These are phyloP conservation scores for Myopa testacea DNA, from an alignment of 2,888 invertebrate species.

Conservation along the genomic window DNA sequence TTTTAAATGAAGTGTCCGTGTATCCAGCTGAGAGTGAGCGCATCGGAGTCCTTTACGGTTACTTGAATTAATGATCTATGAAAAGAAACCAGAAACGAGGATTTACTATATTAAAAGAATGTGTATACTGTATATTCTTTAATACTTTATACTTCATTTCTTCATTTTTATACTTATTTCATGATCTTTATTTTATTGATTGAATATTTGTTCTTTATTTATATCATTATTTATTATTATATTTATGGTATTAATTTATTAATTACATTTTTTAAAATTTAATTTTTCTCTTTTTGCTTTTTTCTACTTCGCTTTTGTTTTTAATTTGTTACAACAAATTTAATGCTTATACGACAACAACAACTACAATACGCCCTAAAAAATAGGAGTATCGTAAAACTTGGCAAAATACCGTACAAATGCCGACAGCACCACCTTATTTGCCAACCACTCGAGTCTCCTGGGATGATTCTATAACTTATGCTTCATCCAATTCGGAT, in stretches of 20 bases:
- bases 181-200: too few relatives aligned
- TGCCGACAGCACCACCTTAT: constrained; percentile 65
- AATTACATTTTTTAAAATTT: constrained; percentile 2
- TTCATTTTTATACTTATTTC: too few relatives aligned
- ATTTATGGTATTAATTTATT: constrained; percentile 4
- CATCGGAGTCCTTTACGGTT: too few relatives aligned
- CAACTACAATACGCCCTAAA: constrained; percentile 31
- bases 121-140: too few relatives aligned
- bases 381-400: constrained; percentile 61
- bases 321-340: constrained; percentile 37
- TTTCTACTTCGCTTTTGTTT: constrained; percentile 42
- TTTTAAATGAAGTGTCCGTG: too few relatives aligned
- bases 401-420: constrained; percentile 63
- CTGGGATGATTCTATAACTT: constrained; percentile 68
- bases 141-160: too few relatives aligned
- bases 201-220: too few relatives aligned
- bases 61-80: too few relatives aligned
- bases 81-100: too few relatives aligned
- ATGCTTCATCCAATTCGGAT: constrained; percentile 53
- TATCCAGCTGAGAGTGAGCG: too few relatives aligned
- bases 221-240: too few relatives aligned
- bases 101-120: too few relatives aligned
- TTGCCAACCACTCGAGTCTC: constrained; percentile 65
- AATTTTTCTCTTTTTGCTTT: constrained; percentile 25
- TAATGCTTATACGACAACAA: constrained; percentile 38